Percentiles rank a stretch among this genome's conserved stretches.
Conservation (phyloP, 2,797 vertebrate species). For the Hippoglossus hippoglossus region DNA sequence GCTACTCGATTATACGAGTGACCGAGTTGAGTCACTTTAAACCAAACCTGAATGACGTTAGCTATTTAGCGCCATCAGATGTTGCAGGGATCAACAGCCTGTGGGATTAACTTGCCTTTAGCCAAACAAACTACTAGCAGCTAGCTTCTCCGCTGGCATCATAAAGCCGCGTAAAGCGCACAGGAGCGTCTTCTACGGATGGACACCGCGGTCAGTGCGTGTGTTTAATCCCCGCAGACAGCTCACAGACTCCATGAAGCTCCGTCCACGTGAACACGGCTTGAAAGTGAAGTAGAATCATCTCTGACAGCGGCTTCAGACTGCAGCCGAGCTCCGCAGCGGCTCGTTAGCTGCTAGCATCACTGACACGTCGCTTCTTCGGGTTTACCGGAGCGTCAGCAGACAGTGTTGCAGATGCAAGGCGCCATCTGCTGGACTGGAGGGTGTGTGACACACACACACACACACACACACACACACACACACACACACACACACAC, state of each 20-base stretch:
- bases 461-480: no score
- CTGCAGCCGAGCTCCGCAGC: background rate
- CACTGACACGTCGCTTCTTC: background rate
- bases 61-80: background rate
- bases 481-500: no score
- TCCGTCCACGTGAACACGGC: background rate
- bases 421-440: conserved; percentile 29
- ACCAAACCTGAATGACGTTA: background rate
- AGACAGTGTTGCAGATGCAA: background rate
- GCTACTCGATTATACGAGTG: background rate
- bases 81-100: background rate
- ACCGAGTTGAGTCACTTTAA: background rate
- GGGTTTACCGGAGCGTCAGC: background rate
- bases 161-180: conserved; percentile 6
- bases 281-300: background rate
- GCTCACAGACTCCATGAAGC: background rate
- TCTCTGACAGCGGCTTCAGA: background rate
- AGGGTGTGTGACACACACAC: background rate
- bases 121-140: conserved; percentile 19
- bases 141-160: conserved; percentile 24
- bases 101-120: background rate
- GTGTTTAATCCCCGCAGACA: background rate
- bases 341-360: background rate
- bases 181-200: conserved; percentile 4
- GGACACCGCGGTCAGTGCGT: background rate